Base-by-base conservation (phyloP, 2,113 vertebrate species). In the Scopus umbretta region DNA sequence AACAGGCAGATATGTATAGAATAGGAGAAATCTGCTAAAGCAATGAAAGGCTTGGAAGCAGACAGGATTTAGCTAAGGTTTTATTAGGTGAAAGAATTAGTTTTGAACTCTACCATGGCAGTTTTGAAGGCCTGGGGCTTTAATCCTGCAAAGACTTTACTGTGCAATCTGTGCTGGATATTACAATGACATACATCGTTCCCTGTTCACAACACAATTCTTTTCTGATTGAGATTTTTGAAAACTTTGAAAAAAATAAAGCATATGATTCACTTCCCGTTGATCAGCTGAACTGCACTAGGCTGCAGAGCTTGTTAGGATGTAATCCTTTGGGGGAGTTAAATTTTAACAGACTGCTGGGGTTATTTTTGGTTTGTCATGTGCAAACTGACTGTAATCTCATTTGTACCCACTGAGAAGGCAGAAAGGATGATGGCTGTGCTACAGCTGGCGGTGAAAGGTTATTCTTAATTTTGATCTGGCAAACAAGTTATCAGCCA, bases 381-480 rank as follows among this genome's bases (percentile, higher is more conserved):
- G 85, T 94, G 94, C 49, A 93, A 62, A 94, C 82, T 86, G 86
- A 66, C 71, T 93, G 88, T 52, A 89, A 88, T 94, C 91, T 94
- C 86, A 90, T 91, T 82, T 59, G 90, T 86, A 76, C 53, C 56
- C 71, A 83, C 82, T 47, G 91, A 82, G 88, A 91, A 97, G 73
- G 83, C 91, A 92, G 74, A 80, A 72, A 93, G 62, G 79, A 94
- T 91, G 80, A 88, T 78, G 71, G 81, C 38, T 91, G 82, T 81
- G 90, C 74, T 93, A 43, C 75, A 92, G 80, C 90, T 97, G 83
- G 66, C 91, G 82, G 75, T 73, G 88, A 94, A 89, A 96, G 90
- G 82, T 97, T 95, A 93, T 94, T 92, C 82, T 90, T 90, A 87
- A 91, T 94, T 97, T 95, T 95, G 84, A 92, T 87, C 85, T 88